Evolutionary conservation across 2,113 vertebrate species (phyloP).

Genomic region (Sylvilagus bachmani): DNA sequence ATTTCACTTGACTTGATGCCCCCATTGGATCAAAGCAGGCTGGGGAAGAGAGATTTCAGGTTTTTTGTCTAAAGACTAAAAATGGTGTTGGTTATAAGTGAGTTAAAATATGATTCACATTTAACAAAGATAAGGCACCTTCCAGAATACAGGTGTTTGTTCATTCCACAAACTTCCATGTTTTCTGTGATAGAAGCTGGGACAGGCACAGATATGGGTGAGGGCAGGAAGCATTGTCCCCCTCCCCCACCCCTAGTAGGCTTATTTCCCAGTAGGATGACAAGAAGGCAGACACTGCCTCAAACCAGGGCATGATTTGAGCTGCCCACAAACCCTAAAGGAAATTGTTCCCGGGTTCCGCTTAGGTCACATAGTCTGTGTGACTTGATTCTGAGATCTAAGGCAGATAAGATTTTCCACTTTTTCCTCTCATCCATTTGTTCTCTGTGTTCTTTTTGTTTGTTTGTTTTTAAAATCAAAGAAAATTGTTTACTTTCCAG

Average conservation of each 20-base stretch:
- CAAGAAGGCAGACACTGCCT: background rate
- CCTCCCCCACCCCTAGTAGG: too few relatives aligned
- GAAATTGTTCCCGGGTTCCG: background rate
- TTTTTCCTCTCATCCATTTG: background rate
- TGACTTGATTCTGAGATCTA: constrained; percentile 21
- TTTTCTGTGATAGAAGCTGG: background rate
- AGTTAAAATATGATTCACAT: background rate
- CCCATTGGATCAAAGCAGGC: background rate
- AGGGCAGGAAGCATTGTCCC: background rate
- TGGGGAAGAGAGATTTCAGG: background rate
- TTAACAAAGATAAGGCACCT: background rate
- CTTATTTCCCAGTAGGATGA: background rate
- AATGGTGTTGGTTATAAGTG: background rate
- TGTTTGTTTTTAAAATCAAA: constrained; percentile 9
- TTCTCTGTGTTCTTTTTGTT: background rate
- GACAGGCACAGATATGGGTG: background rate
- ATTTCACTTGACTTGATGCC: background rate
- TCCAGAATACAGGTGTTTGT: background rate
- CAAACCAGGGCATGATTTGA: background rate
- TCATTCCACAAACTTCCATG: background rate
- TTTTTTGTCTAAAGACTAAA: background rate
- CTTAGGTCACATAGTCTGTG: background rate
- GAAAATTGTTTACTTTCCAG: constrained; percentile 62
- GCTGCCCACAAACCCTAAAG: background rate
- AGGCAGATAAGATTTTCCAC: background rate